These are phyloP conservation scores for Acanthococcus lagerstroemiae DNA, from an alignment of 2,888 invertebrate genomes.

Conservation along the genomic window DNA sequence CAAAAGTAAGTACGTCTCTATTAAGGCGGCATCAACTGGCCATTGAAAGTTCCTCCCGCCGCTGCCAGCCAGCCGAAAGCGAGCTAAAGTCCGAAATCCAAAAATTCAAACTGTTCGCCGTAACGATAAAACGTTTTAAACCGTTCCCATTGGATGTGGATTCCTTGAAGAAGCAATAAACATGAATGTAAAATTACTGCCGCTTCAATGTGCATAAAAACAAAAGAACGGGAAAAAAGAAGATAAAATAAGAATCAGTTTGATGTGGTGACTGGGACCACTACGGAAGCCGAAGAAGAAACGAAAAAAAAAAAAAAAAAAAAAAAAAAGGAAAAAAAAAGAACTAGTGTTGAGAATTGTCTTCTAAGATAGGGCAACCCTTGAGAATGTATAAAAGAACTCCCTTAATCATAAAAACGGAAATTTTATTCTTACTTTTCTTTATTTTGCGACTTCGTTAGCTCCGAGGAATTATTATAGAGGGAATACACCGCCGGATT, in stretches of 20 bases:
- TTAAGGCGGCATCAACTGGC: no score
- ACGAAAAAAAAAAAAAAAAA: constrained; percentile 1
- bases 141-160: constrained; percentile 11
- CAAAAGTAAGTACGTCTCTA: no score
- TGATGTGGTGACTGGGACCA: constrained; percentile 28
- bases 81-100: neutral
- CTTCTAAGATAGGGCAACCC: constrained; percentile 17
- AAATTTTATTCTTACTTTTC: constrained; percentile 27
- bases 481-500: constrained; percentile 7
- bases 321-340: neutral
- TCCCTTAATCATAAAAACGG: constrained; percentile 28
- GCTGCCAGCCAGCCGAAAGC: no score
- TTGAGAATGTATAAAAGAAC: constrained; percentile 26
- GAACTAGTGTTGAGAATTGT: constrained; percentile 14
- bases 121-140: constrained; percentile 26
- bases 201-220: constrained; percentile 22
- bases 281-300: constrained; percentile 7
- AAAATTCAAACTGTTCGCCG: neutral
- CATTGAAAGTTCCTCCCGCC: no score
- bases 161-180: constrained; percentile 24
- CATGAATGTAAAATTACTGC: constrained; percentile 27
- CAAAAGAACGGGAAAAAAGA: constrained; percentile 8
- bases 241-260: constrained; percentile 22
- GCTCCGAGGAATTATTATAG: constrained; percentile 20
- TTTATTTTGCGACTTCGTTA: constrained; percentile 21